A percentile compares a stretch with the other conserved stretches of the same genome.
Conservation (phyloP, 2,888 invertebrate genomes). For the Uropetala carovei region DNA sequence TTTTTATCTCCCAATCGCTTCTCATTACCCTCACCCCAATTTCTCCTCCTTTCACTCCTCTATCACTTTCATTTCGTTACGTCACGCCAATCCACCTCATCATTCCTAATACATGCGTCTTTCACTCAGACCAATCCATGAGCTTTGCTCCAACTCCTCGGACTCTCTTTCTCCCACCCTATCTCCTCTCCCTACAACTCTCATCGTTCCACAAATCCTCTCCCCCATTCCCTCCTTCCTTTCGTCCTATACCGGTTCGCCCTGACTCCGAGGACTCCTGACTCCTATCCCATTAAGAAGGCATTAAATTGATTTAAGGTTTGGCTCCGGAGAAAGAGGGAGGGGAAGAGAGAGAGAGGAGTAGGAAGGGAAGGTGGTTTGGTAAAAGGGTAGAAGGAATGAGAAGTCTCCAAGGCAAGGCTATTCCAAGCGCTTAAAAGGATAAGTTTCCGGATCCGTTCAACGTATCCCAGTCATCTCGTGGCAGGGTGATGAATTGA, state of each 20-base stretch:
- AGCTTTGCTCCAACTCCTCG: no score
- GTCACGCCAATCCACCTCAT: no score
- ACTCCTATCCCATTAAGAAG: slow-evolving; percentile 28
- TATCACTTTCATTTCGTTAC: no score
- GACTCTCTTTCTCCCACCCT: no score
- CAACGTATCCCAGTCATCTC: slow-evolving; percentile 9
- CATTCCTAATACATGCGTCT: no score
- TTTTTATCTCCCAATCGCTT: no score
- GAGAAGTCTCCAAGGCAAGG: background rate
- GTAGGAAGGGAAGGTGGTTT: background rate
- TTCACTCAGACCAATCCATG: no score
- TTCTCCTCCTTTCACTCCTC: no score
- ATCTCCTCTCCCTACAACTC: no score
- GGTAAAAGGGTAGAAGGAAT: background rate
- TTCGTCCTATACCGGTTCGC: background rate
- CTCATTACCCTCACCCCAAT: no score
- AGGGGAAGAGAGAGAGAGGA: background rate
- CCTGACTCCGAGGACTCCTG: background rate
- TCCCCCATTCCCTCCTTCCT: background rate
- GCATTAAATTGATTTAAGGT: slow-evolving; percentile 33
- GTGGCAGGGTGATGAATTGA: background rate
- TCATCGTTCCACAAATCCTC: no score
- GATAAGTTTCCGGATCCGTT: slow-evolving; percentile 12
- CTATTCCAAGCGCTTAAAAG: background rate
- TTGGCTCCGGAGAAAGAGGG: background rate